Evolutionary conservation across 2,797 vertebrate genomes (phyloP).

Genomic region (Acipenser oxyrinchus): DNA sequence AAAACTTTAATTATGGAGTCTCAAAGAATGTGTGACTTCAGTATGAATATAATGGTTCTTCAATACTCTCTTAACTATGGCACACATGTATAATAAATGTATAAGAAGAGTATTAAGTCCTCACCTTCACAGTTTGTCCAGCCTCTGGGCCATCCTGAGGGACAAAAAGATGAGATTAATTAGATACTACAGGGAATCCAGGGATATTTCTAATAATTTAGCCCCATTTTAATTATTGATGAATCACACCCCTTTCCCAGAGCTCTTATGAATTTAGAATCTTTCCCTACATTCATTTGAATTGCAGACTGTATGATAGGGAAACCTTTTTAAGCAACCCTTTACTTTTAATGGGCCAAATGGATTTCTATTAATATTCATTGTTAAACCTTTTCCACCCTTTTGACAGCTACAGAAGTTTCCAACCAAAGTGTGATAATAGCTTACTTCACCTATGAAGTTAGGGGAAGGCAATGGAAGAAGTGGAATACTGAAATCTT

Average conservation of each 20-base stretch:
- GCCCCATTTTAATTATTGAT: constrained; percentile 51
- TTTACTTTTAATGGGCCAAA: too few species aligned
- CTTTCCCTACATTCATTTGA: background rate
- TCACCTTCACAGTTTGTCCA: constrained; percentile 1
- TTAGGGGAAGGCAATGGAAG: too few species aligned
- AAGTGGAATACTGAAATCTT: too few species aligned
- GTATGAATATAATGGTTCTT: constrained; percentile 61
- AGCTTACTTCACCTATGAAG: too few species aligned
- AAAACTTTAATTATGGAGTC: constrained; percentile 42
- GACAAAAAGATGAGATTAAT: constrained; percentile 45
- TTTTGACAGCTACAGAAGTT: too few species aligned
- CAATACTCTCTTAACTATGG: constrained; percentile 55
- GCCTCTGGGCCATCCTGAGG: constrained; percentile 47
- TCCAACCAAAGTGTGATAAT: too few species aligned
- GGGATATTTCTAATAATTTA: constrained; percentile 64
- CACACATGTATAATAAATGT: constrained; percentile 31
- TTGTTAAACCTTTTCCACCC: constrained; percentile 1
- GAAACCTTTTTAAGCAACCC: background rate
- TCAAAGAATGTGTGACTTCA: constrained; percentile 42
- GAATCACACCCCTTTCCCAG: constrained; percentile 26
- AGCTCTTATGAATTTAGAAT: background rate
- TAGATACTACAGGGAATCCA: constrained; percentile 51
- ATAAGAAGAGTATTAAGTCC: background rate
- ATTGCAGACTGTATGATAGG: background rate
- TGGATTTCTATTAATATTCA: too few species aligned